Conservation (phyloP, 1,140 invertebrate species). For the Penaeus japonicus region DNA sequence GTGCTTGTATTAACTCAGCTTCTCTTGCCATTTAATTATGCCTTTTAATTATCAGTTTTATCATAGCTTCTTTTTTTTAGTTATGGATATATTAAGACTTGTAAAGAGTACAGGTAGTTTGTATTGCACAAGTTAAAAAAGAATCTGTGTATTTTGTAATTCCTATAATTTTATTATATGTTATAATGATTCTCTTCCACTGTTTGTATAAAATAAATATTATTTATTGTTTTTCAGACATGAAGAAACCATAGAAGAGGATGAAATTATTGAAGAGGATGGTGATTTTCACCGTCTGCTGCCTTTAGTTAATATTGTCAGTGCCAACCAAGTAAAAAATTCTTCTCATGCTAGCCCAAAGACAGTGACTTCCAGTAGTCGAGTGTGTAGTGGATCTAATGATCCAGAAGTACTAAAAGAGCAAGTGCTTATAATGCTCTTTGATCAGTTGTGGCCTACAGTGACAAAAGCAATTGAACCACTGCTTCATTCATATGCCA, state of each 20-base stretch:
- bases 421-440: slow-evolving; percentile 40
- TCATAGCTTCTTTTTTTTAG: too few species aligned
- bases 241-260: slow-evolving; percentile 8
- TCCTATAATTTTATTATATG: too few species aligned
- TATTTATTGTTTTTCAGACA: background rate
- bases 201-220: background rate
- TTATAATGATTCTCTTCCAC: background rate
- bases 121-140: too few species aligned
- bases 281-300: slow-evolving; percentile 45
- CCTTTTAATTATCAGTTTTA: too few species aligned
- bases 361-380: slow-evolving; percentile 30
- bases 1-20: too few species aligned
- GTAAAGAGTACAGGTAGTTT: too few species aligned
- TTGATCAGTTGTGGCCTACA: slow-evolving; percentile 42
- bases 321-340: slow-evolving; percentile 35
- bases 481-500: slow-evolving; percentile 48
- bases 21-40: too few species aligned
- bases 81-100: too few species aligned
- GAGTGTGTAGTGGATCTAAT: slow-evolving; percentile 52
- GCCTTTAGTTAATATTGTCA: slow-evolving; percentile 34
- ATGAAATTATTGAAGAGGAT: slow-evolving; percentile 35
- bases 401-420: slow-evolving; percentile 48
- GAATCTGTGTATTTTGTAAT: too few species aligned
- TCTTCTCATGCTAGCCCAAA: background rate
- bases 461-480: slow-evolving; percentile 39